These are phyloP conservation scores for Trissolcus basalis DNA, from an alignment of 1,140 invertebrate genomes.

Conservation along the genomic window DNA sequence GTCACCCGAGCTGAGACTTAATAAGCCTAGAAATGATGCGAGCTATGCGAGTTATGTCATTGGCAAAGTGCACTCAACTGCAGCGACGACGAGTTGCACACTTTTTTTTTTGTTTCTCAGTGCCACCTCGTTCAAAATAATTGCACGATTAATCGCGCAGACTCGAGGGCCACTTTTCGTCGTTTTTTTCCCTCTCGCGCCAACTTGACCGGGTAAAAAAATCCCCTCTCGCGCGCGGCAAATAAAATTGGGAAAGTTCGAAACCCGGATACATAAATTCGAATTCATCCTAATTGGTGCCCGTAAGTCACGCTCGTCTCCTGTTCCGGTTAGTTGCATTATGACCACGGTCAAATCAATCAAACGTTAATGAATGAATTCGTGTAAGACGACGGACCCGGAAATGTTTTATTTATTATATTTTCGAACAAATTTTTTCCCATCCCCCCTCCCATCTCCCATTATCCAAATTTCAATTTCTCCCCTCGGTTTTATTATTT, in stretches of 20 bases:
- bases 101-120: conserved; percentile 23
- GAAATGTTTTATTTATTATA: no score
- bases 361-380: conserved; percentile 43
- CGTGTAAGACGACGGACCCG: background rate
- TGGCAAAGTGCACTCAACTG: conserved; percentile 23
- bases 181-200: background rate
- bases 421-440: no score
- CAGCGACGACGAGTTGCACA: conserved; percentile 9
- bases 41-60: conserved; percentile 42
- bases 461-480: no score
- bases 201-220: conserved; percentile 2
- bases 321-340: conserved; percentile 45
- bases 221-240: background rate
- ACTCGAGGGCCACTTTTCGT: conserved; percentile 1
- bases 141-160: conserved; percentile 24
- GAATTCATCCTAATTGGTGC: conserved; percentile 44
- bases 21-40: conserved; percentile 40
- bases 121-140: conserved; percentile 16
- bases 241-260: conserved; percentile 41
- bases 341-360: conserved; percentile 54
- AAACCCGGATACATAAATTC: conserved; percentile 49
- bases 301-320: conserved; percentile 41
- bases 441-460: no score
- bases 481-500: no score
- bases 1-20: conserved; percentile 36